Conservation (phyloP, 2,113 vertebrate species). For the Mirounga angustirostris region DNA sequence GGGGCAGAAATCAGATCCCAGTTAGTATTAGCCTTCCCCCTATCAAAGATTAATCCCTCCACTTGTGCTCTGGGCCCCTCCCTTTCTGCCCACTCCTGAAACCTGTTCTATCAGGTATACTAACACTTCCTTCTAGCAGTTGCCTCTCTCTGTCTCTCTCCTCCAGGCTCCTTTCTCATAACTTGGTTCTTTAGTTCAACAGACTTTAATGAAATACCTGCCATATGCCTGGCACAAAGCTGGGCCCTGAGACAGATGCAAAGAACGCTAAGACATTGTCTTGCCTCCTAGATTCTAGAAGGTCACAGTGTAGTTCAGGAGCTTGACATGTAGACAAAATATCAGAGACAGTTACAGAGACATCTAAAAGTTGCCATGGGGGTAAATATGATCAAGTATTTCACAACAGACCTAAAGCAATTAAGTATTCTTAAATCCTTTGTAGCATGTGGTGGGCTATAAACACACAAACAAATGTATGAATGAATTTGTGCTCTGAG, state of each 20-base stretch:
- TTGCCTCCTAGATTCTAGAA: background rate
- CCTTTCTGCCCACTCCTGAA: background rate
- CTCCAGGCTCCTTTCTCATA: background rate
- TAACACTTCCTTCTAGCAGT: background rate
- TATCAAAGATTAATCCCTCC: background rate
- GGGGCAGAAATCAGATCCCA: background rate
- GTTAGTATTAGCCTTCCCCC: background rate
- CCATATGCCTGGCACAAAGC: background rate
- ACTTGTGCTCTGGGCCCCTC: background rate
- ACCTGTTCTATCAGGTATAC: background rate
- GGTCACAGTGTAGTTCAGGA: background rate
- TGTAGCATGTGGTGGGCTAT: background rate
- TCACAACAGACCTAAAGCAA: background rate
- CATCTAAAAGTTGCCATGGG: background rate
- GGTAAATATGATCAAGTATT: background rate
- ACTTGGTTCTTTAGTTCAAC: background rate
- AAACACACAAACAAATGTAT: background rate
- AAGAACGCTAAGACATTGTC: background rate
- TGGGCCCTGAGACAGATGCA: background rate
- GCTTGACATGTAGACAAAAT: background rate
- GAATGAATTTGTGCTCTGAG: background rate
- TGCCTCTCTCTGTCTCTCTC: background rate
- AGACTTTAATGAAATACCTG: background rate
- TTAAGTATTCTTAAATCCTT: background rate
- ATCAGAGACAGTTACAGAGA: background rate